Conservation (phyloP, 2,888 invertebrate genomes). For the Endomychus coccineus region DNA sequence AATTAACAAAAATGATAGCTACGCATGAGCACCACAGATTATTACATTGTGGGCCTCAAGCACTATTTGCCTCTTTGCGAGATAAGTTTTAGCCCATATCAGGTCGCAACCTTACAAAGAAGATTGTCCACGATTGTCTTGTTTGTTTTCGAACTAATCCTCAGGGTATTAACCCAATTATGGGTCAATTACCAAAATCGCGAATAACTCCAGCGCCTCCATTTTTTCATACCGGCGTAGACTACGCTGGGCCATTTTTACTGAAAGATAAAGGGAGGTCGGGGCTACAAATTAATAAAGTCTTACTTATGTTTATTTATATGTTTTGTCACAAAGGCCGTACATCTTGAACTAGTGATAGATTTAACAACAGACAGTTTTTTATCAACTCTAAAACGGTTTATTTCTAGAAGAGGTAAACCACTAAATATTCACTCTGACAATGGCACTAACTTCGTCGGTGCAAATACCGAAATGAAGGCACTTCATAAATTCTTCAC, state of each 20-base stretch:
- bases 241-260: constrained; percentile 19
- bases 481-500: constrained; percentile 12
- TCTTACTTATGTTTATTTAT: not conserved
- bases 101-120: constrained; percentile 15
- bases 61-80: constrained; percentile 12
- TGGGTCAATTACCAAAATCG: constrained; percentile 17
- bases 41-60: constrained; percentile 19
- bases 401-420: constrained; percentile 24
- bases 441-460: constrained; percentile 24
- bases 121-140: constrained; percentile 14
- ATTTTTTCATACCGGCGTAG: constrained; percentile 16
- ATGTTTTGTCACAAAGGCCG: constrained; percentile 18
- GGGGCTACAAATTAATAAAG: constrained; percentile 8
- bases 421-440: constrained; percentile 22
- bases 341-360: constrained; percentile 27
- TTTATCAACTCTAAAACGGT: constrained; percentile 21
- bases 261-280: constrained; percentile 7
- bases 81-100: constrained; percentile 15
- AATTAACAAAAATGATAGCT: constrained; percentile 14
- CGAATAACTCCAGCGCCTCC: constrained; percentile 11
- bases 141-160: constrained; percentile 17
- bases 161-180: constrained; percentile 8
- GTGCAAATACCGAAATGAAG: constrained; percentile 14
- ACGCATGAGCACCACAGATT: constrained; percentile 13
- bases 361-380: constrained; percentile 23